A percentile compares a stretch with the other conserved stretches of the same genome.
These are phyloP conservation scores for Alethe castanea DNA, from an alignment of 2,113 vertebrate genomes.

Conservation along the genomic window DNA sequence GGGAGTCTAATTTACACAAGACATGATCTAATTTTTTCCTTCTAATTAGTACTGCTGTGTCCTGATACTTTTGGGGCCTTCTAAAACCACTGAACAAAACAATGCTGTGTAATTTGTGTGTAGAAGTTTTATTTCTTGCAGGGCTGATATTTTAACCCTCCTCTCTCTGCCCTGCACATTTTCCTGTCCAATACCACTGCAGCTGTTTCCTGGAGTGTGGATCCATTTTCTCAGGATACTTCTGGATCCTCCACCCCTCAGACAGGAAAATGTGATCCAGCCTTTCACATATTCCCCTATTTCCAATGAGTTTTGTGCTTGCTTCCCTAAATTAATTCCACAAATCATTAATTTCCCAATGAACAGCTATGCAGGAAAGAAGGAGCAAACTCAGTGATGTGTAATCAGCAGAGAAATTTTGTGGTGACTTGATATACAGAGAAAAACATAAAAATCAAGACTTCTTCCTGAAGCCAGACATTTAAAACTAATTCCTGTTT, in stretches of 20 bases:
- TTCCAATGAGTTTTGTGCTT: background rate
- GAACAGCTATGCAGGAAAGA: background rate
- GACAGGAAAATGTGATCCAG: background rate
- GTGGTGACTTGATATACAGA: background rate
- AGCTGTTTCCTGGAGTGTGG: background rate
- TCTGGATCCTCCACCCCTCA: background rate
- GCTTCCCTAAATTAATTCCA: background rate
- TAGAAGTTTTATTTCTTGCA: background rate
- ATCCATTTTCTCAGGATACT: background rate
- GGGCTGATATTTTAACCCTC: background rate
- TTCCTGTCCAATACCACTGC: background rate
- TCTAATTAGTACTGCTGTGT: background rate
- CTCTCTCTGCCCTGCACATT: background rate
- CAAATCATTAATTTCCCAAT: background rate
- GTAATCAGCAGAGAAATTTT: background rate
- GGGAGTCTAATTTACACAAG: background rate
- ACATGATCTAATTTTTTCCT: background rate
- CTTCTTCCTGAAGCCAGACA: background rate
- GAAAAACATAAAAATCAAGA: background rate
- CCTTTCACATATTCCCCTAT: background rate
- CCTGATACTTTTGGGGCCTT: background rate
- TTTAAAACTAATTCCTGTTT: background rate
- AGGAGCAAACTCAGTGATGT: background rate
- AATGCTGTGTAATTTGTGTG: fast-evolving
- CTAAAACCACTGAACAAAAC: background rate